These are phyloP conservation scores for Cynocephalus volans DNA, from an alignment of 2,113 vertebrate species.

Conservation along the genomic window DNA sequence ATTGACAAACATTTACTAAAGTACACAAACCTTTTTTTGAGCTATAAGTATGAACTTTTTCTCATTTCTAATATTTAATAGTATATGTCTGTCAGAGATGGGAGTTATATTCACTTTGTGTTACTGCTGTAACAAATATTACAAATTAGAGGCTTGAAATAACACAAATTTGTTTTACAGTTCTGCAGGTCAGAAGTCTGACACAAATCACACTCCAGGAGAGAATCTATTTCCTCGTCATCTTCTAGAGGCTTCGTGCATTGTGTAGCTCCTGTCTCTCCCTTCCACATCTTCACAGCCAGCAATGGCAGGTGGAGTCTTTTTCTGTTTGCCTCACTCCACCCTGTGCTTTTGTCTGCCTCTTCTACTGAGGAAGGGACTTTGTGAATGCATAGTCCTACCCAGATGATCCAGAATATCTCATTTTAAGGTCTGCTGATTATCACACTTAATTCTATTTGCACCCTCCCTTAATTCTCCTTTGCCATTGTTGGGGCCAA, in stretches of 20 bases:
- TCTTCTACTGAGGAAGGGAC: background rate
- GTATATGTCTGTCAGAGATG: background rate
- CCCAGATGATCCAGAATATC: background rate
- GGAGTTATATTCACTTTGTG: background rate
- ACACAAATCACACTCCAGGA: background rate
- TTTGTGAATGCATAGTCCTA: background rate
- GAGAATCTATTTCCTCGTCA: background rate
- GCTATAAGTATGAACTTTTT: background rate
- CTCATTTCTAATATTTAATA: background rate
- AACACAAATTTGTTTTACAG: background rate
- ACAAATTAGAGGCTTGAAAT: background rate
- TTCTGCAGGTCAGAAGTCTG: background rate
- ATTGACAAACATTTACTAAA: background rate
- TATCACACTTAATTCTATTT: background rate
- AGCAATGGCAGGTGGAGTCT: background rate
- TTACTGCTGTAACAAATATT: background rate
- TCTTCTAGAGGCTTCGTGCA: no score
- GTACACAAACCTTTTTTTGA: background rate
- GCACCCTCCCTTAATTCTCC: no score
- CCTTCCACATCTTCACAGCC: background rate
- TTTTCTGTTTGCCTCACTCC: background rate
- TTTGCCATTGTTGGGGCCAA: background rate
- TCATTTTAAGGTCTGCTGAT: background rate
- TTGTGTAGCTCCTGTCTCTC: accelerated
- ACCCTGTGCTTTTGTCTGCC: background rate